Percentiles rank a stretch among this genome's conserved stretches.
phyloP scores from a whole-genome alignment of 2,888 invertebrate genomes.

The Archips xylosteana region DNA sequence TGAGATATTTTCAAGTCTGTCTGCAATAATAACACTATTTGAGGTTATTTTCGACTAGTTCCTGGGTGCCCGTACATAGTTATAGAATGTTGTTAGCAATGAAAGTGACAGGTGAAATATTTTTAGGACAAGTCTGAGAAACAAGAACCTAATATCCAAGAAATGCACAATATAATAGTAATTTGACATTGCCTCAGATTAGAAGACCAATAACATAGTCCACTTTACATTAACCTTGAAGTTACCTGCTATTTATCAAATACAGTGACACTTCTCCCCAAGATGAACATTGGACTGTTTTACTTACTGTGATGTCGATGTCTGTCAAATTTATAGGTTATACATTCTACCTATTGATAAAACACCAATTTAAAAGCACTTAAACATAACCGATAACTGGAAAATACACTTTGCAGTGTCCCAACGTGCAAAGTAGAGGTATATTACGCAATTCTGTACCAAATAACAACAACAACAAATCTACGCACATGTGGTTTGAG shows the following conservation, averaged over 20 bases:
- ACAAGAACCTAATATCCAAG: conserved; percentile 3
- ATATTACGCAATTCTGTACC: conserved; percentile 69
- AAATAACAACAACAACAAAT: conserved; percentile 79
- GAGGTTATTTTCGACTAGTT: conserved; percentile 38
- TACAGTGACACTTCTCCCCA: conserved; percentile 60
- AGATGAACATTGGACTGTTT: conserved; percentile 77
- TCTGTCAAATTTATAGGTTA: conserved; percentile 82
- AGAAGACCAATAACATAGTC: conserved; percentile 45
- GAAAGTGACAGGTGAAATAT: conserved; percentile 39
- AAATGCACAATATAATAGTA: background rate
- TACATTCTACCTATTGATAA: conserved; percentile 55
- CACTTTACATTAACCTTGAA: conserved; percentile 65
- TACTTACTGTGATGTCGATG: conserved; percentile 34
- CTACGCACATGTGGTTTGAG: conserved; percentile 81
- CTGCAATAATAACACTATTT: conserved; percentile 17
- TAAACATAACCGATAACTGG: conserved; percentile 52
- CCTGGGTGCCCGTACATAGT: conserved; percentile 28
- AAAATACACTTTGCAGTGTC: conserved; percentile 54
- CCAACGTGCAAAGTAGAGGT: conserved; percentile 62
- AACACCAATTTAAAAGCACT: conserved; percentile 51
- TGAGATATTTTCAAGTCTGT: conserved; percentile 7
- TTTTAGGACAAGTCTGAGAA: conserved; percentile 13
- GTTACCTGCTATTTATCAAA: conserved; percentile 59
- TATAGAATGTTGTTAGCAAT: conserved; percentile 38
- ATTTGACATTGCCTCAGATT: conserved; percentile 40